Conservation (phyloP, 2,113 vertebrate genomes). For the Mustela nigripes region DNA sequence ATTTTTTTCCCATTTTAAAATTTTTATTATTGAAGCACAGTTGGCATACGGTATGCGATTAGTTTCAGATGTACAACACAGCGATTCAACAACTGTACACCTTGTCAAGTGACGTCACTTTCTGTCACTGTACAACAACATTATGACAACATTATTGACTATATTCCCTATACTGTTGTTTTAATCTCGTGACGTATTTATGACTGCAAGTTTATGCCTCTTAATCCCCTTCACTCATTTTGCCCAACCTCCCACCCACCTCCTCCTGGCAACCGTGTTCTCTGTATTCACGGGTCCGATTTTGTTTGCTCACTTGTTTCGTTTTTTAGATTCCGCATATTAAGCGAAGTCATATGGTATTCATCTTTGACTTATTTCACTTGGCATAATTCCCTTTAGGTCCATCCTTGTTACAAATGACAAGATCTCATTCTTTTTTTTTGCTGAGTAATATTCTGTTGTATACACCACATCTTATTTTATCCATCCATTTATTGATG, state of each 20-base stretch:
- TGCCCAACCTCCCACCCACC: background rate
- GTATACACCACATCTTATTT: background rate
- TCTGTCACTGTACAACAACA: background rate
- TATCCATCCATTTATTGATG: background rate
- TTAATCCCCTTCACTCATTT: background rate
- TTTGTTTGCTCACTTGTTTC: background rate
- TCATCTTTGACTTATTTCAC: background rate
- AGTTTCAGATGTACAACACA: background rate
- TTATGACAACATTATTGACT: background rate
- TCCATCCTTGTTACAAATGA: background rate
- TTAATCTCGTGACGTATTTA: background rate
- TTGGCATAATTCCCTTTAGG: background rate
- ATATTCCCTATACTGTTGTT: background rate
- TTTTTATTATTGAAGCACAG: background rate
- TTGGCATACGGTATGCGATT: background rate
- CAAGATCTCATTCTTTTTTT: background rate
- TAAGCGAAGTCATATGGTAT: background rate
- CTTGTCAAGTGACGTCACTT: background rate
- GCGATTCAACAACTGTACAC: background rate
- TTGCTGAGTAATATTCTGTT: background rate
- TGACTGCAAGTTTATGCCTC: background rate
- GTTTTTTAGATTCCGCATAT: background rate
- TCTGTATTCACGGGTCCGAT: background rate
- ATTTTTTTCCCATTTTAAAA: background rate
- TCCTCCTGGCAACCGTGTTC: background rate